Percentiles rank a stretch among this genome's conserved stretches.
Evolutionary conservation across 2,888 invertebrate species (phyloP).

Genomic region (Exocentrus adspersus): DNA sequence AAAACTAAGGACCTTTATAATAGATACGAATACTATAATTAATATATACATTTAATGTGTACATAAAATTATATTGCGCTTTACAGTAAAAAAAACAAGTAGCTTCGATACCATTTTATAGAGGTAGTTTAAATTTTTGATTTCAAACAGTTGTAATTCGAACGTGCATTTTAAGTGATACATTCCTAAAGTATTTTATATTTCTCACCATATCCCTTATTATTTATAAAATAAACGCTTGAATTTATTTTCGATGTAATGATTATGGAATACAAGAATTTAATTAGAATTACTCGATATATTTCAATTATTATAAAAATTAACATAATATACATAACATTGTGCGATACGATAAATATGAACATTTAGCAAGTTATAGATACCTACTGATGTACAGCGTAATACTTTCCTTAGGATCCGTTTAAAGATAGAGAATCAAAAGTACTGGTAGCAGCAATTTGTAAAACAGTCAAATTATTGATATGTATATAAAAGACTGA

Average conservation of each 20-base stretch:
- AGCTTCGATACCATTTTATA: conserved; percentile 56
- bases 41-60: conserved; percentile 54
- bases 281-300: conserved; percentile 50
- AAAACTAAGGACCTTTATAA: conserved; percentile 51
- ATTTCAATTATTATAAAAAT: conserved; percentile 39
- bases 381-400: neutral
- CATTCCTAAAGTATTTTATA: conserved; percentile 53
- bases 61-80: conserved; percentile 59
- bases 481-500: conserved; percentile 4
- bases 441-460: neutral
- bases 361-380: neutral
- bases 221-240: conserved; percentile 28
- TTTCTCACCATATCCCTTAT: conserved; percentile 35
- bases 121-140: conserved; percentile 49
- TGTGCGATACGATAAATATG: neutral
- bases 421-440: too few relatives aligned
- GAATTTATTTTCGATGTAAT: conserved; percentile 27
- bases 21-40: conserved; percentile 47
- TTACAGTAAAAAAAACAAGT: conserved; percentile 52
- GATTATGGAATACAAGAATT: conserved; percentile 49
- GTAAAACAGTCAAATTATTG: neutral
- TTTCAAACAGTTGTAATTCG: conserved; percentile 41
- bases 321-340: conserved; percentile 46
- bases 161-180: conserved; percentile 55
- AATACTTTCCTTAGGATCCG: neutral